These are phyloP conservation scores for Heliothis virescens DNA, from an alignment of 1,140 invertebrate species.

Conservation along the genomic window DNA sequence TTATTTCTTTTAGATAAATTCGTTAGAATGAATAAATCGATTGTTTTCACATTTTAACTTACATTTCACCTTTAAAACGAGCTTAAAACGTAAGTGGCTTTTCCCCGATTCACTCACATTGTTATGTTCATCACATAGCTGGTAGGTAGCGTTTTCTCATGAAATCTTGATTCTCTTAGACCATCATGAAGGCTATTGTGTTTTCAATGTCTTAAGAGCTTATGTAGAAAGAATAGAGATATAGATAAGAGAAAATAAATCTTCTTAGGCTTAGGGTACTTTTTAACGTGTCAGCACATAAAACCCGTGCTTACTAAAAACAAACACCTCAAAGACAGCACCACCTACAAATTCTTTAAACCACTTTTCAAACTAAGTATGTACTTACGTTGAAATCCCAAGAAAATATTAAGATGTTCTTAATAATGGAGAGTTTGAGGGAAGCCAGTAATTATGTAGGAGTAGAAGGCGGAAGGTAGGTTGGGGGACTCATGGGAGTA, in stretches of 20 bases:
- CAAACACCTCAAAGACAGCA: not conserved
- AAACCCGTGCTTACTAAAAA: not conserved
- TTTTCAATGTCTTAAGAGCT: not conserved
- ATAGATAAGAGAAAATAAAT: not conserved
- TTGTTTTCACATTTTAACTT: conserved; percentile 17
- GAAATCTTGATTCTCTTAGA: not conserved
- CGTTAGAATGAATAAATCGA: not conserved
- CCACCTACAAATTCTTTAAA: not conserved
- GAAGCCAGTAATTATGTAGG: conserved; percentile 61
- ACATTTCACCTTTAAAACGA: conserved; percentile 14
- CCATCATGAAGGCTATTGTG: not conserved
- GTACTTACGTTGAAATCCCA: conserved; percentile 40
- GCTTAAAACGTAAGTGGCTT: conserved; percentile 38
- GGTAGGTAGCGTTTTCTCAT: conserved; percentile 8
- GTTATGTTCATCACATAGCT: conserved; percentile 35
- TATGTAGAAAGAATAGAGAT: not conserved
- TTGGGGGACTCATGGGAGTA: conserved; percentile 11
- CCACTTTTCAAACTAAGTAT: conserved; percentile 18
- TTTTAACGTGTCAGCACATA: not conserved
- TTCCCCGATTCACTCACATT: conserved; percentile 23
- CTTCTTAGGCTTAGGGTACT: not conserved
- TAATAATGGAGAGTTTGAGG: conserved; percentile 43
- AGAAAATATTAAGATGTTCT: conserved; percentile 36
- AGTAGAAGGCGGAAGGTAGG: conserved; percentile 67
- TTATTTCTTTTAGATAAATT: not conserved